Evolutionary conservation across 92 coral and sea anemone genomes (phyloP), one percentile per base, ranked within the genome.

Genomic region (Muricea muricata): DNA sequence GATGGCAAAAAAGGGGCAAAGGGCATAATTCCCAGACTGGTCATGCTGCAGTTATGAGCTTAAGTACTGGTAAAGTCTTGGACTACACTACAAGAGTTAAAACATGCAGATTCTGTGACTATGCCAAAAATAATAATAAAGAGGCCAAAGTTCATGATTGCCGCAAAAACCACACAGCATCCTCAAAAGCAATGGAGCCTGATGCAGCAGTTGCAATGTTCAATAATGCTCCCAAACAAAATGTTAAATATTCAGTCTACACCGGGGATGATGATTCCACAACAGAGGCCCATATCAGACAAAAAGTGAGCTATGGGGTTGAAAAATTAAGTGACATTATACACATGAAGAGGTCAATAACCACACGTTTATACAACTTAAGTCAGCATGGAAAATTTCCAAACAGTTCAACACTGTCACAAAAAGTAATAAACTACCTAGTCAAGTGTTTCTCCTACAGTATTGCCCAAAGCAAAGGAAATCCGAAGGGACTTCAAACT

Each of bases 201-300:
- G 48, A 30, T 25, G 61, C 65, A 13, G 86, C 86, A 65, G 65
- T 81, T 48, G 46, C 7, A 42, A 42, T 48, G 56, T 48, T 48
- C 20, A 48, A 48, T 15, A 48, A 48, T 48, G 56, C 20, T 41
- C 68, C 80, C 18, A 40, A 45, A 67, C 74, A 52, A 34, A 63
- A 69, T 37, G 77, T 78, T 9, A 78, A 78, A 34, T 78, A 46
- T 25, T 78, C 84, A 4, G 47, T 46, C 13, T 78, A 78, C 10
- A 78, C 84, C 33, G 82, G 82, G 17, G 87, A 73, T 83, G 87
- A 83, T 17, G 87, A 83, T 35, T 72, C 82, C 21, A 83, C 87
- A 48, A 82, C 87, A 4, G 73, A 68, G 56, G 54, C 87, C 48
- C 35, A 83, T 37, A 33, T 80, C 8, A 34, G 78, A 71, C 29